These are phyloP conservation scores for Epinephelus awoara DNA, from an alignment of 2,797 vertebrate genomes.

Conservation along the genomic window DNA sequence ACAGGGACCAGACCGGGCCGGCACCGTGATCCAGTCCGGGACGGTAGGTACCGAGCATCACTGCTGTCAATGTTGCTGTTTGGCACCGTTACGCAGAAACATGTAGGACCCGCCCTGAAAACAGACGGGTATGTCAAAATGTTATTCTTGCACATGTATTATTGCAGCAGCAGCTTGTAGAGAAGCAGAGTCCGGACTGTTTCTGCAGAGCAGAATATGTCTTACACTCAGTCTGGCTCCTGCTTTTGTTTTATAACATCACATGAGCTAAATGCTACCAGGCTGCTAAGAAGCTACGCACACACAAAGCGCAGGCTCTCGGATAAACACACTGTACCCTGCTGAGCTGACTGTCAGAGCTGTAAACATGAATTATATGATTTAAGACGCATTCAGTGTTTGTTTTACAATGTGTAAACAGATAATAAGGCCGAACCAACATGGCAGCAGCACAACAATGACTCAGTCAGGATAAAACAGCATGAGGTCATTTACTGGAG, in stretches of 20 bases:
- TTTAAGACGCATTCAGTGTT: neutral
- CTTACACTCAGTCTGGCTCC: neutral
- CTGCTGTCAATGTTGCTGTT: neutral
- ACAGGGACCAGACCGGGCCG: neutral
- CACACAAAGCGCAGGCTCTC: neutral
- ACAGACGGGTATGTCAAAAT: neutral
- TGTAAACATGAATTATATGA: neutral
- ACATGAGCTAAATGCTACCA: constrained; percentile 44
- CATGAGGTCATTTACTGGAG: constrained; percentile 15
- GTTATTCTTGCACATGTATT: neutral
- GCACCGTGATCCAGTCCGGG: neutral
- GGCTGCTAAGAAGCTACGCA: neutral
- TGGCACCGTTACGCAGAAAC: constrained; percentile 12
- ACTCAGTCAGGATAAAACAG: constrained; percentile 31
- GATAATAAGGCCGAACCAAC: neutral
- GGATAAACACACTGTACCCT: neutral
- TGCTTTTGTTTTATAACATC: neutral
- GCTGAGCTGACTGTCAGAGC: neutral
- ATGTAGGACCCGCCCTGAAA: constrained; percentile 24
- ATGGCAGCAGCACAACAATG: neutral
- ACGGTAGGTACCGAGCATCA: constrained; percentile 45
- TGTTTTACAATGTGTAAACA: neutral
- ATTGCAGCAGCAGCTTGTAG: neutral
- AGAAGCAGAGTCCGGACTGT: neutral
- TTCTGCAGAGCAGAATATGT: neutral